Conservation (phyloP, 2,888 invertebrate genomes). For the Ditylenchus weischeri region DNA sequence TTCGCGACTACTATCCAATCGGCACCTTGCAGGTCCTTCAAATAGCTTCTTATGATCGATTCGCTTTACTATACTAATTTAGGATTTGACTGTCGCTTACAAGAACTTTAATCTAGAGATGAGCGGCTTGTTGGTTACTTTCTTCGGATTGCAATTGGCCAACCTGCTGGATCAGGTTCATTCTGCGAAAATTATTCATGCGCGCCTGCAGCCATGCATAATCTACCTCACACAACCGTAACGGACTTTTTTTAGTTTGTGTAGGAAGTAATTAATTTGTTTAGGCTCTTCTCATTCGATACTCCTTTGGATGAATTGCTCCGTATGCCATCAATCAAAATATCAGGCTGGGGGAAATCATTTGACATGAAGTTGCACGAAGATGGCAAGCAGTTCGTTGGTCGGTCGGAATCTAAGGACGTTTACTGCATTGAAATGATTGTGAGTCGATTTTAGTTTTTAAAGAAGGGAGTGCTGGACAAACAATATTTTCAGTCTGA, state of each 20-base stretch:
- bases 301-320: too few relatives aligned
- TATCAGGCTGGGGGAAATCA: too few relatives aligned
- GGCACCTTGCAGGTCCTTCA: not conserved
- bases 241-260: not conserved
- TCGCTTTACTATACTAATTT: not conserved
- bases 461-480: too few relatives aligned
- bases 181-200: constrained; percentile 2
- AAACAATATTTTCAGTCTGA: constrained; percentile 67
- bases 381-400: constrained; percentile 63
- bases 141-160: constrained; percentile 3
- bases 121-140: not conserved
- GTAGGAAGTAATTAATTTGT: too few relatives aligned
- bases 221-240: not conserved
- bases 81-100: constrained; percentile 2
- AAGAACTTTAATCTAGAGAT: not conserved
- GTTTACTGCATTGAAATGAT: constrained; percentile 74
- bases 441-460: too few relatives aligned
- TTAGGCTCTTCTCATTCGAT: too few relatives aligned
- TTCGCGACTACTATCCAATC: not conserved
- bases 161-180: constrained; percentile 2
- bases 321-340: too few relatives aligned
- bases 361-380: constrained; percentile 61
- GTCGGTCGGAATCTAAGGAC: constrained; percentile 66
- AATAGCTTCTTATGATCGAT: not conserved
- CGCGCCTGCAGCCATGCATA: not conserved